These are phyloP conservation scores for Drosophila hydei DNA, from an alignment of 1,140 invertebrate species.

Conservation along the genomic window DNA sequence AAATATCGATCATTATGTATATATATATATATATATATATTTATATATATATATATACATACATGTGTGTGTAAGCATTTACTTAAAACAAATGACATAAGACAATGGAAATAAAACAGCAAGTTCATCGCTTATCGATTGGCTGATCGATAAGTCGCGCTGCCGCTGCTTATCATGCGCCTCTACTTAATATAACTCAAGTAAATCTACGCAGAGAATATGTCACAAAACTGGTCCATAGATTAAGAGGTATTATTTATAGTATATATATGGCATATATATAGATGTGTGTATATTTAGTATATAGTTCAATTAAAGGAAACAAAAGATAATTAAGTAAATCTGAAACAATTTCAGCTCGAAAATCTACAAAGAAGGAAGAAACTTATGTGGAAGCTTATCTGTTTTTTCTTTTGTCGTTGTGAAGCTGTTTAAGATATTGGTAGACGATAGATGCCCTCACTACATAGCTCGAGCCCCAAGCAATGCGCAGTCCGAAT, in stretches of 20 bases:
- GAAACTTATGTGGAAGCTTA: conserved; percentile 1
- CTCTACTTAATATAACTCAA: conserved; percentile 43
- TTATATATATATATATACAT: conserved; percentile 30
- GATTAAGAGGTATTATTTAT: conserved; percentile 76
- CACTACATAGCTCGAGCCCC: too few relatives aligned
- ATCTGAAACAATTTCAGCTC: too few relatives aligned
- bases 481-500: too few relatives aligned
- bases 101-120: not conserved
- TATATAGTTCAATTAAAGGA: not conserved
- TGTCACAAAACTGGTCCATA: conserved; percentile 73
- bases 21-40: conserved; percentile 25
- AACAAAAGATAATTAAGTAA: not conserved
- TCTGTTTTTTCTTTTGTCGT: not conserved
- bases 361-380: not conserved
- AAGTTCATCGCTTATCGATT: conserved; percentile 8
- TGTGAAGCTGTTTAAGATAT: not conserved
- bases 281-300: not conserved
- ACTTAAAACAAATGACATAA: not conserved
- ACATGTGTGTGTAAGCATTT: conserved; percentile 35
- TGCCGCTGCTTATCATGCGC: not conserved
- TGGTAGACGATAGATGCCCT: too few relatives aligned
- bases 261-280: conserved; percentile 24
- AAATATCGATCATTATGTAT: conserved; percentile 38
- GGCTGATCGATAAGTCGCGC: not conserved
- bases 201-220: conserved; percentile 52